Evolutionary conservation across 2,888 invertebrate species (phyloP), one percentile per base, ranked within the genome.

Genomic region (Pachymerium ferrugineum): DNA sequence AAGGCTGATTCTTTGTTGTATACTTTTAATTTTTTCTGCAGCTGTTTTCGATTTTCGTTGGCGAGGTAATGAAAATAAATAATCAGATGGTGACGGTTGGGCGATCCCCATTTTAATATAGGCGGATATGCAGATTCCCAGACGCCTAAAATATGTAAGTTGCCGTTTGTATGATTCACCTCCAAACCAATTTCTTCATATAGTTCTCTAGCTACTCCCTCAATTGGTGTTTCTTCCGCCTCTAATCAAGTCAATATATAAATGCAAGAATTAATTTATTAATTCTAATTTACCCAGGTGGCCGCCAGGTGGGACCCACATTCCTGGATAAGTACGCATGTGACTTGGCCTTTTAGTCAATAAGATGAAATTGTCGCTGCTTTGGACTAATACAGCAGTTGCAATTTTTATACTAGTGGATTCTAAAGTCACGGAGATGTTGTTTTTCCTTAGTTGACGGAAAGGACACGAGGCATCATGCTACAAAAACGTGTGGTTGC

Each of bases 261-360:
- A 10, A 28, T 8, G 28, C 10, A 62, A 28, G 12, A n/a, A 54
- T 19, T 54, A 54, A 14, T 47, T 54, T 22, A 54, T 1, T 5
- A 54, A 22, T n/a, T 47, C 6, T 47, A n/a, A n/a, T 25, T 22
- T 68, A 73, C 73, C 73, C 22, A 73, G 67, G 22, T 73, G 73
- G 6, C 73, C 73, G 10, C 73, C 73, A 1, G 73, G 73, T 31
- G 68, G 31, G 6, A 73, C 73, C 73, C 73, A 73, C 5, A 8
- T 8, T 10, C 73, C 73, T 3, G 73, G 73, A 35, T 31, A 73
- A 19, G 73, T 73, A 19, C 73, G 62, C 73, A 73, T 73, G 35
- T 73, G 73, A 29, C 22, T 12, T 1, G 73, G 73, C 28, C 73
- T 31, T 73, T 67, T 30, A 5, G 31, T 68, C 33, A 73, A 28